Evolutionary conservation across 2,113 vertebrate genomes (phyloP), one percentile per base, ranked within the genome.

Genomic region (Festucalex cinctus): DNA sequence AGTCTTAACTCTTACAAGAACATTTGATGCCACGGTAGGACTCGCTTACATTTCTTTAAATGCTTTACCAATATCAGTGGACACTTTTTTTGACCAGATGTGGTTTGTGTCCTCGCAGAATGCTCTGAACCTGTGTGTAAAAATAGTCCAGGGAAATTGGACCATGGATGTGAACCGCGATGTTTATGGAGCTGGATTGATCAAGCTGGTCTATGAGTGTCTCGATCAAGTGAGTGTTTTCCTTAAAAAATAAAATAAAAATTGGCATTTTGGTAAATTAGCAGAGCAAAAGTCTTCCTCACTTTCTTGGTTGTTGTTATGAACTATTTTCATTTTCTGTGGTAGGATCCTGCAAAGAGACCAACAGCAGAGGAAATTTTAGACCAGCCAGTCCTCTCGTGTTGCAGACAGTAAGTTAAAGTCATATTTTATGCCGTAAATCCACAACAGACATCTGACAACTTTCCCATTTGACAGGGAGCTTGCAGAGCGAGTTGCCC

Each of bases 81-180:
- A 1, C 32, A 1, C n/a, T n/a, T 9, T 49, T 48, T 24, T 26
- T 48, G 41, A 49, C 59, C 17, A 35, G n/a, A 26, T 72, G 20
- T 12, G 63, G 19, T 67, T 51, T 67, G 16, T 85, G 64, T 92
- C 83, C 81, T 17, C 39, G 49, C 88, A 99, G 97, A 99, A 99
- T 78, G 93, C 96, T 6, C 89, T 99, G 80, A 99, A 99, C 83
- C 90, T 99, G 43, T 99, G 97, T 86, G 95, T 98, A 81, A 98
- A 98, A 93, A 99, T 99, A 66, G 96, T 99, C 36, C 96, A 98
- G 80, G 97, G 97, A 65, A 98, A 97, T 87, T 95, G 96, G 14
- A 94, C 95, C 43, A 95, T 96, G 95, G 95, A 98, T 59, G 92
- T 97, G 73, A 94, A 96, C 86, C 93, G 94, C 0, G 94, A 92